Conservation (phyloP, 92 coral and sea anemone genomes). For the Isaurus tuberculatus region DNA sequence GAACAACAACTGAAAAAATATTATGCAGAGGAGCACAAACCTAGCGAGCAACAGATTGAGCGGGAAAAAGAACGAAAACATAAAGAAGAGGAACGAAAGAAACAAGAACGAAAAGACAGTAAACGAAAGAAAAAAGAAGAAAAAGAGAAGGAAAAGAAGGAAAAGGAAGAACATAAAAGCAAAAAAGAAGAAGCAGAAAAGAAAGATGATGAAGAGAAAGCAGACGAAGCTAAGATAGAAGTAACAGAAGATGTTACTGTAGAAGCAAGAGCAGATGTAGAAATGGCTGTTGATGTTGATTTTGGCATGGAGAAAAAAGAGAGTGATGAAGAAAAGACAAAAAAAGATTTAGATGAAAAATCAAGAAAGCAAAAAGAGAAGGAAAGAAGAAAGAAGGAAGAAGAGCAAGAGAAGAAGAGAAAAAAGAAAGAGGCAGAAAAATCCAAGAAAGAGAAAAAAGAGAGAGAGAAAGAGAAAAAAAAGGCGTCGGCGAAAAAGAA, state of each 20-base stretch:
- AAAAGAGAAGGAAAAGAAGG: constrained; percentile 57
- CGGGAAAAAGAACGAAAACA: constrained; percentile 59
- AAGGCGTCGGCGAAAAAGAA: background rate
- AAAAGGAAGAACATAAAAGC: constrained; percentile 51
- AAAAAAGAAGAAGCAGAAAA: constrained; percentile 62
- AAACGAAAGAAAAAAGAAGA: constrained; percentile 64
- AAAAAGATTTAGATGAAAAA: constrained; percentile 16
- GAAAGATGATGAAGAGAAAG: constrained; percentile 56
- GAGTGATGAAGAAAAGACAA: constrained; percentile 2
- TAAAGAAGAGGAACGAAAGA: constrained; percentile 66
- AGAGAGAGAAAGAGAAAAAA: background rate
- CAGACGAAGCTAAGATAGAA: constrained; percentile 58
- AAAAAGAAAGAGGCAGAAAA: constrained; percentile 1
- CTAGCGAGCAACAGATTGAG: constrained; percentile 63
- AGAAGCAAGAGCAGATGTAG: constrained; percentile 56
- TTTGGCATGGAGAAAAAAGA: background rate
- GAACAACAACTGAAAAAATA: constrained; percentile 71
- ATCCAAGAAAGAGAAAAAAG: constrained; percentile 3
- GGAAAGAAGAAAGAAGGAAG: background rate
- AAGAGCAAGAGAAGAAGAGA: background rate
- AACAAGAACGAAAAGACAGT: constrained; percentile 46
- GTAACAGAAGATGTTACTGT: constrained; percentile 36
- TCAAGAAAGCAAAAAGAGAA: background rate
- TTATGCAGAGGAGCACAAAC: constrained; percentile 55
- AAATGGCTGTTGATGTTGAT: constrained; percentile 18